Percentiles rank a stretch among this genome's conserved stretches.
Evolutionary conservation across 2,113 vertebrate genomes (phyloP).

Genomic region (Lepisosteus osseus): DNA sequence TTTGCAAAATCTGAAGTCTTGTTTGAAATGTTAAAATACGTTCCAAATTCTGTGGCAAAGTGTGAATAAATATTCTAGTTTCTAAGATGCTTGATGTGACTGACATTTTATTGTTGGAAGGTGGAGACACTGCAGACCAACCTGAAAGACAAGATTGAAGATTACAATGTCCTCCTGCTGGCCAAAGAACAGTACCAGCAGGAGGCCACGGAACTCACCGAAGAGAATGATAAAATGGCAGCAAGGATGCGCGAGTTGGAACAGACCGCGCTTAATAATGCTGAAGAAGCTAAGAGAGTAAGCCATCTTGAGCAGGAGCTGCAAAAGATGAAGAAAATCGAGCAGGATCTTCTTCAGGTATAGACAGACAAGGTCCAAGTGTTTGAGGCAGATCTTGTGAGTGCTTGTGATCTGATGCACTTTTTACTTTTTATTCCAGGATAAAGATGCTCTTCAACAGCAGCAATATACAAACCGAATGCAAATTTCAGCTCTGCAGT

Average conservation of each 20-base stretch:
- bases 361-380: not conserved
- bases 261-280: slow-evolving; percentile 53
- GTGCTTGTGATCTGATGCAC: not conserved
- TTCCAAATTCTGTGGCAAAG: no score
- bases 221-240: slow-evolving; percentile 79
- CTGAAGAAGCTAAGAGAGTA: slow-evolving; percentile 48
- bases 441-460: slow-evolving; percentile 80
- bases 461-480: slow-evolving; percentile 76
- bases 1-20: no score
- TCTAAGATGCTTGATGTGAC: not conserved
- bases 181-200: slow-evolving; percentile 75
- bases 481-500: slow-evolving; percentile 79
- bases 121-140: slow-evolving; percentile 80
- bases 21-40: no score
- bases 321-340: slow-evolving; percentile 63
- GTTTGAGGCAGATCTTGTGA: not conserved
- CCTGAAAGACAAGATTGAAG: slow-evolving; percentile 78
- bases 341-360: slow-evolving; percentile 78
- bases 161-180: slow-evolving; percentile 66
- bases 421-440: slow-evolving; percentile 54
- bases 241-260: slow-evolving; percentile 72
- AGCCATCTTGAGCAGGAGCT: slow-evolving; percentile 75
- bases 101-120: slow-evolving; percentile 47
- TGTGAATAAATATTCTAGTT: no score
- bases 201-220: slow-evolving; percentile 70